phyloP scores from a whole-genome alignment of 2,888 invertebrate species.

The Ephialtes manifestator region DNA sequence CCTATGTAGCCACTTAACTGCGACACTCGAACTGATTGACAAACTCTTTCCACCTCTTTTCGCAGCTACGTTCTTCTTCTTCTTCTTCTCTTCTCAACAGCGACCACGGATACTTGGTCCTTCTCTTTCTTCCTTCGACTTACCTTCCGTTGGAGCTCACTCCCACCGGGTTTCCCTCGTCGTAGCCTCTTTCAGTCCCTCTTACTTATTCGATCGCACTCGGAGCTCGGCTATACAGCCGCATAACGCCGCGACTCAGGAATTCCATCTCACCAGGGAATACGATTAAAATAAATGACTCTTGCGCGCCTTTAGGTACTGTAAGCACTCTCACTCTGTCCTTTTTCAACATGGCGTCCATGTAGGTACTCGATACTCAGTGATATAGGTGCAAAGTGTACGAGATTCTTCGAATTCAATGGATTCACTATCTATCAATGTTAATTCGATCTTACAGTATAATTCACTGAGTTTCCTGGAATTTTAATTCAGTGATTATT shows the following conservation, averaged over 20 bases:
- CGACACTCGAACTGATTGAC: constrained; percentile 80
- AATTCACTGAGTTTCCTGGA: constrained; percentile 32
- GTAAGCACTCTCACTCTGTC: constrained; percentile 14
- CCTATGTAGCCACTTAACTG: constrained; percentile 81
- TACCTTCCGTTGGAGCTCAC: constrained; percentile 15
- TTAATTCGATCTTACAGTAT: constrained; percentile 48
- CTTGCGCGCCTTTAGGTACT: constrained; percentile 54
- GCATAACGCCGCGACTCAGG: constrained; percentile 54
- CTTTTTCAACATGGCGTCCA: background rate
- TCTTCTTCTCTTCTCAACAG: constrained; percentile 17
- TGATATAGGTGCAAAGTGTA: constrained; percentile 45
- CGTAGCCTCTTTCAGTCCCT: constrained; percentile 21
- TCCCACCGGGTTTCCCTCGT: constrained; percentile 26
- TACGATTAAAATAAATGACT: constrained; percentile 72
- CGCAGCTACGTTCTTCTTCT: constrained; percentile 33
- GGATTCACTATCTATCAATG: constrained; percentile 40
- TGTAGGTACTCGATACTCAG: constrained; percentile 28
- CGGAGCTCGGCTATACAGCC: constrained; percentile 11
- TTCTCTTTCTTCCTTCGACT: background rate
- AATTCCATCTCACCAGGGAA: constrained; percentile 67
- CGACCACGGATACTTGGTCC: constrained; percentile 16
- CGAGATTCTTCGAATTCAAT: constrained; percentile 63
- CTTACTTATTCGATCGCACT: constrained; percentile 59
- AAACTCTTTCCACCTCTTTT: constrained; percentile 71
- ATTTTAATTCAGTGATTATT: constrained; percentile 52